Base-by-base conservation (phyloP, 2,113 vertebrate species). In the Pollimyrus isidori region DNA sequence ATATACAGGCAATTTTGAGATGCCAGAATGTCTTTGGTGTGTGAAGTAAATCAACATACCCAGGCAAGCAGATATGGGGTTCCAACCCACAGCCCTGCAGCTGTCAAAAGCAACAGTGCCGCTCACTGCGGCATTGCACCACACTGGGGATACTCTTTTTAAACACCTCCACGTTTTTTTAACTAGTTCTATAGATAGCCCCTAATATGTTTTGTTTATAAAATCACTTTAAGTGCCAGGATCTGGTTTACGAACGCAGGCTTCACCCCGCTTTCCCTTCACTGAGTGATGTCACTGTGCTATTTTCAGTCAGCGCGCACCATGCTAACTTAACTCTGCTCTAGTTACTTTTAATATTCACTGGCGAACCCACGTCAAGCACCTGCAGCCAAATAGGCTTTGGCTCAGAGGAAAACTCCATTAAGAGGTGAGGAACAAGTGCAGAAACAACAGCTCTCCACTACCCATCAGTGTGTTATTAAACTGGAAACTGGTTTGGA, bases 331-430 rank as follows among this genome's bases (percentile, higher is more conserved):
- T 39, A 80, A 80, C 73, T 80, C 4, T 42, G 73, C 35, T 80
- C 73, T 80, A 80, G 73, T 80, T 80, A 80, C 73, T 42, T 80
- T 80, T 80, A 80, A 80, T 80, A 80, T 17, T 80, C 35, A 42
- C 73, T 42, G 35, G 73, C 73, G 19, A 80, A 42, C 35, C 17
- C 35, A 19, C 30, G 35, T 76, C 30, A 39, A 39, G 42, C 35
- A 80, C 73, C 73, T 80, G 42, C 73, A 42, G 73, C 73, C 73
- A 80, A 26, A 69, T 26, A 30, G n/a, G 62, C 26, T 13, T 65
- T 69, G 30, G 26, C 62, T 69, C 62, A 30, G 62, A 69, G 62
- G 62, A 69, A 80, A 80, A 80, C 19, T 80, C 73, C 30, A 39
- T 19, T 42, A 80, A 42, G 17, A 80, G 13, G 35, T 80, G 73